Base-by-base conservation (phyloP, 2,797 vertebrate species). In the Notolabrus celidotus region DNA sequence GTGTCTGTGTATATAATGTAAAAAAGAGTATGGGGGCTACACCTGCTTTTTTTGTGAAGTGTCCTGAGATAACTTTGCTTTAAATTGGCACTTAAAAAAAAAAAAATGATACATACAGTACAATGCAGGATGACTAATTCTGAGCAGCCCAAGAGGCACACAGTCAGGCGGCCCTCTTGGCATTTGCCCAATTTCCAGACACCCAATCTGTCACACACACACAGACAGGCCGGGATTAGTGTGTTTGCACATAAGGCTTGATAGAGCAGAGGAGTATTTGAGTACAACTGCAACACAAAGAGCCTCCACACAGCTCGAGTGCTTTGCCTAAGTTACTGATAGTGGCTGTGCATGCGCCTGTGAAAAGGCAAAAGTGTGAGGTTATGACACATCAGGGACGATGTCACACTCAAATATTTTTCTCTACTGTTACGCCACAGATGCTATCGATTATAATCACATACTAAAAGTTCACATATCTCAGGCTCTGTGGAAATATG, bases 351-450 rank as follows among this genome's bases (percentile, higher is more conserved):
- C 3, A 42, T 50, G 52, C 22, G 38, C 36, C 55, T 58, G 51
- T 56, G 60, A 67, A 65, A 74, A 8, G n/a, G 29, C 38, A 34
- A 60, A 51, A 71, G 41, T 20, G 5, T 12, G 23, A 52, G 46
- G 57, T 33, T 63, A 47, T 43, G 64, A 56, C 52, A 58, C 51
- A 36, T 7, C 0, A 23, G 1, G 22, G 17, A 52, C 50, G 16
- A 33, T 12, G 54, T 52, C 33, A 64, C 29, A 41, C 22, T 43
- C 43, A 43, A 11, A 16, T 39, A 38, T 19, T 55, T n/a, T n/a
- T n/a, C n/a, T n/a, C n/a, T 54, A 55, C 83, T 36, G 86, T 85
- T 90, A 61, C 71, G 88, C 88, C 87, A 71, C 88, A 83, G 56
- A 71, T 73, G 29, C 58, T 52, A 84, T 82, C 79, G 43, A 38